Conservation (phyloP, 2,888 invertebrate genomes). For the Melanargia galathea region DNA sequence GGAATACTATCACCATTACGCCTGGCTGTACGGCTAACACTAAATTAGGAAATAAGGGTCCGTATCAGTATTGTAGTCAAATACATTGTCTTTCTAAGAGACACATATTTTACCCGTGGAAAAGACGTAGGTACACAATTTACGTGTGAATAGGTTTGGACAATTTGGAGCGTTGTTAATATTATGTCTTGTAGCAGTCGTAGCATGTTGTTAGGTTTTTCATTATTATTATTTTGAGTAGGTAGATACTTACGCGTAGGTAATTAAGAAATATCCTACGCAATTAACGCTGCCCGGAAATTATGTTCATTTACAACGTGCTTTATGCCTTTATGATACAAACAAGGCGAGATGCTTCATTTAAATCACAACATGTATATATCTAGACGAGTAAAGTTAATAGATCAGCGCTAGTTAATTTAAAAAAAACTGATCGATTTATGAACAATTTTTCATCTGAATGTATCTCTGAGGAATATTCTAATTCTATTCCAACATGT, state of each 20-base stretch:
- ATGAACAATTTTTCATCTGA: no score
- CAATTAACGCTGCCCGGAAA: slow-evolving; percentile 2
- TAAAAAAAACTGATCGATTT: no score
- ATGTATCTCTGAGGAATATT: no score
- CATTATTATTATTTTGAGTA: no score
- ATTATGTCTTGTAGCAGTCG: neutral
- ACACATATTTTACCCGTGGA: neutral
- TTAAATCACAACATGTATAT: neutral
- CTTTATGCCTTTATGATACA: neutral
- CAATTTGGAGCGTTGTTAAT: neutral
- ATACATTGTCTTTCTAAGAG: slow-evolving; percentile 5
- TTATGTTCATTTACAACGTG: neutral
- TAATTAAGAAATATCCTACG: slow-evolving; percentile 15
- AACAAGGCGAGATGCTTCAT: neutral
- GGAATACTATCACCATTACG: slow-evolving; percentile 4
- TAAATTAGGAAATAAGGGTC: slow-evolving; percentile 13
- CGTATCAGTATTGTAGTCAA: slow-evolving; percentile 1
- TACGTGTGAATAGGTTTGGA: no score
- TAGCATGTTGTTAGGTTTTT: no score
- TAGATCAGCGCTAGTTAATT: no score
- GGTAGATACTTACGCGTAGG: neutral
- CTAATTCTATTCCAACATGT: no score
- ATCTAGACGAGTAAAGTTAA: no score
- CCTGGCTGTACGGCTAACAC: neutral
- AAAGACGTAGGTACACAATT: neutral